Evolutionary conservation across 30 jellyfish, hydroid and myxozoan genomes (phyloP).

Genomic region (Catostylus mosaicus): DNA sequence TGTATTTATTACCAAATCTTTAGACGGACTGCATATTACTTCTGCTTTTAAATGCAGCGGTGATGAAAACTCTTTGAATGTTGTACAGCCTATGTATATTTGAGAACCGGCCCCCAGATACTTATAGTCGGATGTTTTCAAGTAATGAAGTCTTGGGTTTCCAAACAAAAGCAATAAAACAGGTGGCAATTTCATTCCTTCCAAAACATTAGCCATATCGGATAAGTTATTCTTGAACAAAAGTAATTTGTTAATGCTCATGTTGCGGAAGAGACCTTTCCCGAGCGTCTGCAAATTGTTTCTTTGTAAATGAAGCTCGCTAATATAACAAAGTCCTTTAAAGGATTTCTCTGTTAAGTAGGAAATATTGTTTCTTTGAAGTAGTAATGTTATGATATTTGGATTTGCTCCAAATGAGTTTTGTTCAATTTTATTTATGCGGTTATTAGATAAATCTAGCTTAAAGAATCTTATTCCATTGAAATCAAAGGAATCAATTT

Average conservation of each 20-base stretch:
- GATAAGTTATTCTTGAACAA: not conserved
- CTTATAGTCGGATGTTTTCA: slow-evolving; percentile 2
- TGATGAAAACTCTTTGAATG: not conserved
- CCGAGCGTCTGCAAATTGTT: not conserved
- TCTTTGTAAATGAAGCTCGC: slow-evolving; percentile 9
- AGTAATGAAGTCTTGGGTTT: not conserved
- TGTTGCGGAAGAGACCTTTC: not conserved
- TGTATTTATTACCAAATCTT: not conserved
- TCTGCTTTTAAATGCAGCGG: not conserved
- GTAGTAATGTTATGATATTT: not conserved
- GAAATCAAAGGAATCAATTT: slow-evolving; percentile 3
- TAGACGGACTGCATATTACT: slow-evolving; percentile 15
- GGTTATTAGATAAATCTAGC: slow-evolving; percentile 2
- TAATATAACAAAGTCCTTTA: not conserved
- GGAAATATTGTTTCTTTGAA: not conserved
- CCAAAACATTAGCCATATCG: not conserved
- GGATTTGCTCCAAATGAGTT: not conserved
- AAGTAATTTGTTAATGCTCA: not conserved
- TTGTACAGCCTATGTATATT: not conserved
- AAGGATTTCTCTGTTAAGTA: not conserved
- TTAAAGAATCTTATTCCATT: not conserved
- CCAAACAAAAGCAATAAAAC: not conserved
- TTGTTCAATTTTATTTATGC: not conserved
- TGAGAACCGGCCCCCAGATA: not conserved
- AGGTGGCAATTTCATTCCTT: not conserved